Evolutionary conservation across 1,140 invertebrate genomes (phyloP).

Genomic region (Pseudomyrmex cubaensis): DNA sequence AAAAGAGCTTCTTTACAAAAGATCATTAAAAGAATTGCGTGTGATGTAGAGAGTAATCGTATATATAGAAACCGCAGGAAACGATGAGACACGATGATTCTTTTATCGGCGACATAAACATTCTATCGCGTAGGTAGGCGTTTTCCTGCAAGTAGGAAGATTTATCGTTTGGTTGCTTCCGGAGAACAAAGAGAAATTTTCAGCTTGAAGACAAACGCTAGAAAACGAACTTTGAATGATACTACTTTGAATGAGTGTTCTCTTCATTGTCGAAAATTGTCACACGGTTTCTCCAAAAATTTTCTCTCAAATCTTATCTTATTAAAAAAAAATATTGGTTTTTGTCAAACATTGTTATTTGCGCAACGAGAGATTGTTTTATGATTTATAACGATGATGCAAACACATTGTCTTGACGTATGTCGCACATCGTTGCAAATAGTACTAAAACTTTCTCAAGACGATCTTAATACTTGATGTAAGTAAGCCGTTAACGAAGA

Average conservation of each 20-base stretch:
- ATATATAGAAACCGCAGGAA: slow-evolving; percentile 45
- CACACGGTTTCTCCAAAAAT: neutral
- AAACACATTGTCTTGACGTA: too few species aligned
- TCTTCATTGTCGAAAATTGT: slow-evolving; percentile 8
- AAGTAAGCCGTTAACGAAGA: too few species aligned
- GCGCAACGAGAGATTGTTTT: too few species aligned
- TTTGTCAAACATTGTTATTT: neutral
- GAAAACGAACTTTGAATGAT: neutral
- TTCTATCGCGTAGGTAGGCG: slow-evolving; percentile 73
- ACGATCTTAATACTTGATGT: too few species aligned
- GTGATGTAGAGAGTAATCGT: slow-evolving; percentile 61
- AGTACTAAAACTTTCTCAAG: too few species aligned
- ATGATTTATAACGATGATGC: too few species aligned
- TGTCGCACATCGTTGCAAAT: too few species aligned
- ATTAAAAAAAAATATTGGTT: neutral
- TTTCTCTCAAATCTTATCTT: neutral
- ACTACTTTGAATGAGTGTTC: neutral
- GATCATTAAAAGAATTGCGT: neutral
- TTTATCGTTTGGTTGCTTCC: slow-evolving; percentile 70
- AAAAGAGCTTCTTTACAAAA: neutral
- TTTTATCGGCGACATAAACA: slow-evolving; percentile 69
- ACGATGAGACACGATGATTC: slow-evolving; percentile 51
- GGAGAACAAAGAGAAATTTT: slow-evolving; percentile 56
- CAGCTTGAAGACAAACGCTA: slow-evolving; percentile 11
- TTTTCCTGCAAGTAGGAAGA: slow-evolving; percentile 75